phyloP scores from a whole-genome alignment of 2,888 invertebrate species.

The Trichogramma dendrolimi region DNA sequence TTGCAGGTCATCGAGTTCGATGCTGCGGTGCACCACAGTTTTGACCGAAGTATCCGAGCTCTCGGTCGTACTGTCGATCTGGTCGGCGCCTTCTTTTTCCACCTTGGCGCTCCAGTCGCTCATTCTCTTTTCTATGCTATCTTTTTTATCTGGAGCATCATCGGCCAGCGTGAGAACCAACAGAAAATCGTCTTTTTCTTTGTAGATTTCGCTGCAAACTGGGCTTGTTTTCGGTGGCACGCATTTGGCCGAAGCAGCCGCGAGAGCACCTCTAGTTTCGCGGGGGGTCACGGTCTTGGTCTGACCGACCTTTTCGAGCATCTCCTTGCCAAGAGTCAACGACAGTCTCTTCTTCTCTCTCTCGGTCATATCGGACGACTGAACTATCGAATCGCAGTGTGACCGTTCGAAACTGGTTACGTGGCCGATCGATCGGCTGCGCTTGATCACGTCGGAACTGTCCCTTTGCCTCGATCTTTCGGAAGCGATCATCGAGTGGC shows the following conservation, averaged over 20 bases:
- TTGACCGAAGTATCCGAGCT: conserved; percentile 69
- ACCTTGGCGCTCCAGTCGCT: conserved; percentile 53
- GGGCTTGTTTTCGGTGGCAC: conserved; percentile 50
- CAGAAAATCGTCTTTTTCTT: conserved; percentile 51
- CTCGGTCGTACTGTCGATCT: conserved; percentile 59
- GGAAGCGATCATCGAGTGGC: conserved; percentile 46
- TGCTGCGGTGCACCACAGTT: conserved; percentile 63
- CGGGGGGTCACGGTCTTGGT: conserved; percentile 42
- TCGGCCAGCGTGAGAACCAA: conserved; percentile 52
- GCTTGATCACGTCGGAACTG: conserved; percentile 29
- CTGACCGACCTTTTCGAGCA: conserved; percentile 62
- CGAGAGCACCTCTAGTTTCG: conserved; percentile 59
- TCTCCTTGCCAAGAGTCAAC: conserved; percentile 69
- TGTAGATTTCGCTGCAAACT: conserved; percentile 47
- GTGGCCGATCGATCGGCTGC: conserved; percentile 43
- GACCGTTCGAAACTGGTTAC: conserved; percentile 37
- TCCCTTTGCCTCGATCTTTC: conserved; percentile 27
- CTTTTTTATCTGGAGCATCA: conserved; percentile 39
- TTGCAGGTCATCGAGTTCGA: conserved; percentile 61
- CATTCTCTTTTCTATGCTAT: conserved; percentile 48
- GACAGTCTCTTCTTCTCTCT: conserved; percentile 71
- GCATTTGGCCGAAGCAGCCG: conserved; percentile 55
- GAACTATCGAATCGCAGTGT: conserved; percentile 30
- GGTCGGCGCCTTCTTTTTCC: conserved; percentile 56
- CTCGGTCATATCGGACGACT: conserved; percentile 55